Conservation (phyloP, 2,113 vertebrate species). For the Redunca redunca region DNA sequence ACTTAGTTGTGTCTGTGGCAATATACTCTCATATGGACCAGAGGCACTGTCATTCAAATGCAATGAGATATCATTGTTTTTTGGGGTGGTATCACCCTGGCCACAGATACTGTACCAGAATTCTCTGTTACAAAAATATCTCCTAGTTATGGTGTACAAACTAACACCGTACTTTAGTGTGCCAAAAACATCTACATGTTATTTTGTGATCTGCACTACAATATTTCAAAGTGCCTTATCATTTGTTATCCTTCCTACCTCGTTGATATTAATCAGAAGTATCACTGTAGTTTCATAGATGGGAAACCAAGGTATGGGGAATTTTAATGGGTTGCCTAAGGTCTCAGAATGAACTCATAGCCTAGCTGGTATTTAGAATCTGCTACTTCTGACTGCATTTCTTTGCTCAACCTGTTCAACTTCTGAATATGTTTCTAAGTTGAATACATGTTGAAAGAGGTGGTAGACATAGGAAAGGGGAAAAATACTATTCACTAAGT, state of each 20-base stretch:
- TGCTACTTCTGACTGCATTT: slow-evolving; percentile 1
- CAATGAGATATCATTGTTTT: background rate
- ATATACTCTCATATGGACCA: background rate
- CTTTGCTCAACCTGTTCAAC: background rate
- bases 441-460: background rate
- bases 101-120: background rate
- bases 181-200: background rate
- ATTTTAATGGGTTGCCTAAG: background rate
- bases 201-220: background rate
- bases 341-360: background rate
- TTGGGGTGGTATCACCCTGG: background rate
- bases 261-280: background rate
- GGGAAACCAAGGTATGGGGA: background rate
- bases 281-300: background rate
- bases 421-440: slow-evolving; percentile 42
- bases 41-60: background rate
- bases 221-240: background rate
- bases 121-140: slow-evolving; percentile 22
- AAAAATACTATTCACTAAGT: background rate
- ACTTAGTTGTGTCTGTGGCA: background rate
- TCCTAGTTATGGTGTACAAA: background rate
- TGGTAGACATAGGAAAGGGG: background rate
- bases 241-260: background rate
- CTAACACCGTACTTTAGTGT: slow-evolving; percentile 1
- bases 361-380: background rate